Percentiles rank a stretch among this genome's conserved stretches.
Evolutionary conservation across 2,113 vertebrate genomes (phyloP).

Genomic region (pig (Sus scrofa)): T2T-Sscrofa CM000812.6:161775001-161775500

Average conservation of each 20-base stretch:
- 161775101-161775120: background rate
- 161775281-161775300: background rate
- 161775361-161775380: background rate
- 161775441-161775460: background rate
- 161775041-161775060: background rate
- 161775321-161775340: background rate
- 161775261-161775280: background rate
- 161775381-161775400: background rate
- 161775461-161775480: background rate
- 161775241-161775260: background rate
- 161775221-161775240: background rate
- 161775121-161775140: background rate
- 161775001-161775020: background rate
- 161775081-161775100: background rate
- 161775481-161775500: background rate
- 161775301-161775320: background rate
- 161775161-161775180: conserved; percentile 27
- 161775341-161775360: background rate
- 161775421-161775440: background rate
- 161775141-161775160: background rate
- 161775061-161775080: background rate
- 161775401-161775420: background rate
- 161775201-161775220: background rate
- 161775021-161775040: background rate
- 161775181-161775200: background rate